Evolutionary conservation across 2,888 invertebrate species (phyloP), one percentile per base, ranked within the genome.

Genomic region (Eremobia ochroleuca): DNA sequence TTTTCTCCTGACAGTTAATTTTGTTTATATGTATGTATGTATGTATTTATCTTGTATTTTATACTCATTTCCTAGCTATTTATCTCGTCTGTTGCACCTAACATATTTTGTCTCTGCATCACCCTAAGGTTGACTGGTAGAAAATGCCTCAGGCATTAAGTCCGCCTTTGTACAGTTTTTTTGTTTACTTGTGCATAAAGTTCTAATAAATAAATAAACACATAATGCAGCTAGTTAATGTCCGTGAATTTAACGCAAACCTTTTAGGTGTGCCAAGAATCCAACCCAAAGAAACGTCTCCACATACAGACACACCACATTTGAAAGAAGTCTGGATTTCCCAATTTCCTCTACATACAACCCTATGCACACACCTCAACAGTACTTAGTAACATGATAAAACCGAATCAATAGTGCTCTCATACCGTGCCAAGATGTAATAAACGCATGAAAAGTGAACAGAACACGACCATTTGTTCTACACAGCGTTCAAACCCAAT

Each of bases 381-480:
- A 88, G 85, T 91, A 92, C 92, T 94, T 92, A 93, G 92, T 89
- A 92, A 90, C 91, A 91, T 89, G 92, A 95, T 95, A 94, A 93
- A 95, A 90, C 87, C 69, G 91, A 93, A 94, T 94, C 95, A 94
- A 95, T 95, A 94, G 91, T 92, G 89, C 92, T 93, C 93, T 94
- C 91, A 91, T 94, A 93, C 92, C 95, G 94, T 95, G 95, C 94
- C 93, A 94, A 94, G 93, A 91, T 90, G 93, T 94, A 95, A 95
- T 95, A 95, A 96, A 94, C 93, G 94, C 91, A 95, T 93, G 94
- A 95, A 95, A 94, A 94, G 94, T 95, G 94, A 93, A 93, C 90
- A 91, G 90, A 90, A 85, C 89, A 88, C 82, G 85, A 92, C 92
- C 93, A 95, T 95, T 95, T 94, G 92, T 95, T 92, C 89, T 91